A percentile compares a stretch with the other conserved stretches of the same genome.
Evolutionary conservation across 92 coral and sea anemone genomes (phyloP).

Genomic region (Heliopora coerulea): DNA sequence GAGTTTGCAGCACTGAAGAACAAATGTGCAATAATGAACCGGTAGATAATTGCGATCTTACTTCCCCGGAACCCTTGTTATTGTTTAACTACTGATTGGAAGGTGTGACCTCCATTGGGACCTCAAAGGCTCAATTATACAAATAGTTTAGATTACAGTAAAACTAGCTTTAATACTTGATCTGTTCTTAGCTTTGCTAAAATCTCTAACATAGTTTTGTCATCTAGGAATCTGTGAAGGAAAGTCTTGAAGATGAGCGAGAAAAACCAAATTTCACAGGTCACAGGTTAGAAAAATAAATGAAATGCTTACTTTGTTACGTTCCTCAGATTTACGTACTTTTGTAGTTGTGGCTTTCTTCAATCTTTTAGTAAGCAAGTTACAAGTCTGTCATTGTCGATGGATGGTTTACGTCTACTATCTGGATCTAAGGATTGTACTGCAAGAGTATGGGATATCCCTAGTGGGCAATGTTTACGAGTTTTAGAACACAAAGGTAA

Average conservation of each 20-base stretch:
- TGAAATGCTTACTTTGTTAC: too few species aligned
- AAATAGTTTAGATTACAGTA: too few species aligned
- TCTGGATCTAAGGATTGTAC: constrained; percentile 88
- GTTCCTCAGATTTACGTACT: background rate
- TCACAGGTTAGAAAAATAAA: constrained; percentile 10
- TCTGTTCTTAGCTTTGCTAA: too few species aligned
- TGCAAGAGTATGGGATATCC: constrained; percentile 88
- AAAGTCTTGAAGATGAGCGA: constrained; percentile 8
- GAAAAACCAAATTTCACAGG: constrained; percentile 16
- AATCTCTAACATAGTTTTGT: too few species aligned
- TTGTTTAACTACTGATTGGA: too few species aligned
- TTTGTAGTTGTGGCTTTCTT: background rate
- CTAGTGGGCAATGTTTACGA: constrained; percentile 82
- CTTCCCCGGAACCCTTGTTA: too few species aligned
- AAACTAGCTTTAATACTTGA: too few species aligned
- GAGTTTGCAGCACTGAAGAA: too few species aligned
- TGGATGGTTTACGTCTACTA: constrained; percentile 73
- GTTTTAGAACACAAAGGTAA: constrained; percentile 84
- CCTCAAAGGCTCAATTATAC: too few species aligned
- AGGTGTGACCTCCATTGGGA: too few species aligned
- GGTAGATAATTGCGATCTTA: too few species aligned
- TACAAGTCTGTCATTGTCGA: constrained; percentile 70
- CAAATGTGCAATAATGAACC: too few species aligned
- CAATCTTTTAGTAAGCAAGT: constrained; percentile 64
- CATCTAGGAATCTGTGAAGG: background rate